Conservation (phyloP, 2,113 vertebrate species). For the Hippocampus barbouri region DNA sequence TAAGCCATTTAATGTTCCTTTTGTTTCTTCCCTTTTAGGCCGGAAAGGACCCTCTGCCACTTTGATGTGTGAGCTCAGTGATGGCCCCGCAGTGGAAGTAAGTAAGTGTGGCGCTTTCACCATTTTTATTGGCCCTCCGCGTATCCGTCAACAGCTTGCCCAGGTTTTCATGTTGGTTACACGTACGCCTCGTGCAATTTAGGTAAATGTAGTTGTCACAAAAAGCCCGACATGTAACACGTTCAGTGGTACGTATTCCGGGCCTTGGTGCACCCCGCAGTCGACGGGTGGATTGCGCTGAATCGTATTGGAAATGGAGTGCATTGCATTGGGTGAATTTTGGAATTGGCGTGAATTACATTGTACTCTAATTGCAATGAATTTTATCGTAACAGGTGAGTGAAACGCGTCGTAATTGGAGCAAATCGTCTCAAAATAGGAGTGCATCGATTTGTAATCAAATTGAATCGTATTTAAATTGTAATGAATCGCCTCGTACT, state of each 20-base stretch:
- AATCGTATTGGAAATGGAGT: neutral
- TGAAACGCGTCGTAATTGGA: too few species aligned
- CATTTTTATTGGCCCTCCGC: slow-evolving; percentile 22
- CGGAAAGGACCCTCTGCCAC: slow-evolving; percentile 55
- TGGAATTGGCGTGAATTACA: neutral
- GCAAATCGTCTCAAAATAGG: too few species aligned
- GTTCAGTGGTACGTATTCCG: neutral
- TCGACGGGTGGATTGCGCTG: neutral
- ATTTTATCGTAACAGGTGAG: too few species aligned
- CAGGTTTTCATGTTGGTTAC: neutral
- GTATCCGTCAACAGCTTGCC: neutral
- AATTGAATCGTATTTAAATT: too few species aligned
- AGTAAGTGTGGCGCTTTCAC: slow-evolving; percentile 60
- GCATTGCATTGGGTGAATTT: neutral
- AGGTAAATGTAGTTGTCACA: neutral
- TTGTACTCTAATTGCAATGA: neutral
- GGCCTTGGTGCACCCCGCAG: neutral
- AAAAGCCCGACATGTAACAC: neutral
- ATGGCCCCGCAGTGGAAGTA: slow-evolving; percentile 68
- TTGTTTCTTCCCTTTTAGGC: slow-evolving; percentile 62
- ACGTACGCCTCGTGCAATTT: neutral
- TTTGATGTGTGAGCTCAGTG: slow-evolving; percentile 68
- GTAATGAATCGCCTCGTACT: too few species aligned
- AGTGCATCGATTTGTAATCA: too few species aligned
- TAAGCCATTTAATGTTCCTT: slow-evolving; percentile 59